These are phyloP conservation scores for Listrodromus nycthemerus DNA, from an alignment of 2,888 invertebrate species.

Conservation along the genomic window DNA sequence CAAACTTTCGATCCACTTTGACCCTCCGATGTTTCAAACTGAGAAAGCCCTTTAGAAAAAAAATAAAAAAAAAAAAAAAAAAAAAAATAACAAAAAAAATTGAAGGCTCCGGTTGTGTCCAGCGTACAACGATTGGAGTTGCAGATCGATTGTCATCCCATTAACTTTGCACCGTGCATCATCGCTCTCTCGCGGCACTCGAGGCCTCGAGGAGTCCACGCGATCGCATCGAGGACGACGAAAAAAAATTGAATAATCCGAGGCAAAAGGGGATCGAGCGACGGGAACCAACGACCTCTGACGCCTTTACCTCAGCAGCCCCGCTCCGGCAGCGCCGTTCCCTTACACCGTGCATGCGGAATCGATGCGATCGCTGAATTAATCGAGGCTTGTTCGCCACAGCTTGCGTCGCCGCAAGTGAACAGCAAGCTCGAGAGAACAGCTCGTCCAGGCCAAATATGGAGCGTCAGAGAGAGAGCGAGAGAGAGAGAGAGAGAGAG, in stretches of 20 bases:
- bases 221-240: slow-evolving; percentile 33
- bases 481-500: slow-evolving; percentile 25
- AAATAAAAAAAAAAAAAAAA: not conserved
- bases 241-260: slow-evolving; percentile 52
- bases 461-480: slow-evolving; percentile 15
- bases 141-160: slow-evolving; percentile 30
- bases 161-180: slow-evolving; percentile 7
- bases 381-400: slow-evolving; percentile 69
- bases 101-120: not conserved
- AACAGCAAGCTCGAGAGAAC: slow-evolving; percentile 43
- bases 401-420: slow-evolving; percentile 49
- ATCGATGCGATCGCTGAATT: slow-evolving; percentile 68
- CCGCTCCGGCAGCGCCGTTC: not conserved
- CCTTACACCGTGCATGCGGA: slow-evolving; percentile 45
- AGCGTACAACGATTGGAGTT: not conserved
- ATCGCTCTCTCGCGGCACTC: not conserved
- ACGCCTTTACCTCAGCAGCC: slow-evolving; percentile 29
- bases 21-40: slow-evolving; percentile 35
- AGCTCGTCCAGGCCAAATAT: slow-evolving; percentile 40
- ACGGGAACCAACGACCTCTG: slow-evolving; percentile 54
- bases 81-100: too few species aligned
- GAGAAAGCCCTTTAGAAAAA: slow-evolving; percentile 10
- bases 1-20: slow-evolving; percentile 52
- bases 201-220: not conserved
- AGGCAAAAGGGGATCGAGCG: slow-evolving; percentile 49